phyloP scores from a whole-genome alignment of 2,113 vertebrate species.

The Argyrosomus japonicus region DNA sequence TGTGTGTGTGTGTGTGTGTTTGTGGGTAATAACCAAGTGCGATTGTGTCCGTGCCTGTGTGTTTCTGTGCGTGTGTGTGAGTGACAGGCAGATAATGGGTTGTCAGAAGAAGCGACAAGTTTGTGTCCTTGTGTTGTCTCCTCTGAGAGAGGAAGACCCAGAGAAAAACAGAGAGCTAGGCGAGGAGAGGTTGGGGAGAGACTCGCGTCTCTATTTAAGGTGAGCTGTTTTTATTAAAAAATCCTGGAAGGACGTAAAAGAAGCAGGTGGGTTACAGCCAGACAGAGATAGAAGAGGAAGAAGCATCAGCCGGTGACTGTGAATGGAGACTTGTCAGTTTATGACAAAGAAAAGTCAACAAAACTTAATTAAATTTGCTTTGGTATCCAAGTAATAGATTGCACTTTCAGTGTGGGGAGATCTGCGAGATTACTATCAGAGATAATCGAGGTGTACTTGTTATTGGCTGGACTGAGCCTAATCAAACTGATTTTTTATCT shows the following conservation, averaged over 20 bases:
- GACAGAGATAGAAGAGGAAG: constrained; percentile 26
- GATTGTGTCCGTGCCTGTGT: background rate
- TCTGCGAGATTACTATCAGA: constrained; percentile 23
- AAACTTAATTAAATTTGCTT: constrained; percentile 42
- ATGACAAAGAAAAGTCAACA: constrained; percentile 23
- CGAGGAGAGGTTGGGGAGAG: constrained; percentile 25
- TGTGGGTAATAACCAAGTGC: constrained; percentile 57
- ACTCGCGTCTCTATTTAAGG: constrained; percentile 57
- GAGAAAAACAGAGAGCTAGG: constrained; percentile 57
- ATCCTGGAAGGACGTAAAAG: constrained; percentile 50
- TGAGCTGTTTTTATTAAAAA: constrained; percentile 80
- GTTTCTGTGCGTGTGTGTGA: constrained; percentile 58
- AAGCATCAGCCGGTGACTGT: constrained; percentile 63
- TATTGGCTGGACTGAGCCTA: background rate
- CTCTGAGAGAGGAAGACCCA: constrained; percentile 57
- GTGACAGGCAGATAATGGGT: constrained; percentile 87
- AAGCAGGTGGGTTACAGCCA: constrained; percentile 13
- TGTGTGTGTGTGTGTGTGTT: constrained; percentile 41
- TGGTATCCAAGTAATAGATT: constrained; percentile 3
- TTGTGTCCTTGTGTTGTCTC: constrained; percentile 81
- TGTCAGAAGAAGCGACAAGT: constrained; percentile 86
- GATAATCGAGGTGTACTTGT: constrained; percentile 15
- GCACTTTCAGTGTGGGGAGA: background rate
- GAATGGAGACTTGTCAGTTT: constrained; percentile 22
- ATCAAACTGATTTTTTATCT: background rate